phyloP scores from a whole-genome alignment of 2,888 invertebrate genomes.

The Pachliopta kotzebuea region DNA sequence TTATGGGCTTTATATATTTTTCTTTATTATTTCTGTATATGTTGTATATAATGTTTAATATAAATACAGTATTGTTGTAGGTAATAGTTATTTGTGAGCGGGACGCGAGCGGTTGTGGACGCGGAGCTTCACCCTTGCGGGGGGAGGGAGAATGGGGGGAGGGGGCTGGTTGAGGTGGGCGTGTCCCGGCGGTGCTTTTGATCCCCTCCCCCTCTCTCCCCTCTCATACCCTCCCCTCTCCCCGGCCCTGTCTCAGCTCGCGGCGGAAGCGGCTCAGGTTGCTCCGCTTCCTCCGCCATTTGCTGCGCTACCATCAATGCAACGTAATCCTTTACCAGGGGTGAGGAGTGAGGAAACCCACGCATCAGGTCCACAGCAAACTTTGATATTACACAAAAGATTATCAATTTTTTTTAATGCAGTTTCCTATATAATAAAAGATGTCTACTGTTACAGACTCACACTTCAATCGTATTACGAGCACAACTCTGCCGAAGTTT shows the following conservation, averaged over 20 bases:
- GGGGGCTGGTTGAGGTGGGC: conserved; percentile 25
- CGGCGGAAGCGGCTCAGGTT: conserved; percentile 46
- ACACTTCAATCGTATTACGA: too few species aligned
- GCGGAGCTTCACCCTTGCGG: neutral
- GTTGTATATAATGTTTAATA: conserved; percentile 25
- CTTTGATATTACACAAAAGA: too few species aligned
- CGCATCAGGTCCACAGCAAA: too few species aligned
- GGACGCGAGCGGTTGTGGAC: neutral
- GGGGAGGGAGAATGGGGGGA: neutral
- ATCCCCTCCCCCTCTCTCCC: conserved; percentile 12
- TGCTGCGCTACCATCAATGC: conserved; percentile 13
- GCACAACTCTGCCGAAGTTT: too few species aligned
- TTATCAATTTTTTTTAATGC: too few species aligned
- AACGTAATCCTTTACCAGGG: neutral
- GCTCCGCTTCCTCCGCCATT: conserved; percentile 42
- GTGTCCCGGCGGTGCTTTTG: conserved; percentile 34
- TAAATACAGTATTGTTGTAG: neutral
- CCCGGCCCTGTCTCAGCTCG: conserved; percentile 8
- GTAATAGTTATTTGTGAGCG: neutral
- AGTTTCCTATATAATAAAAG: too few species aligned
- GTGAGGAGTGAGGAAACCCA: too few species aligned
- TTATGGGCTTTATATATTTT: too few species aligned
- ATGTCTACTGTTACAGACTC: too few species aligned
- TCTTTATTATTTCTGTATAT: neutral
- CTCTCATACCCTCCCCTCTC: neutral